phyloP scores from a whole-genome alignment of 2,888 invertebrate species.

The Pharmacophagus antenor region DNA sequence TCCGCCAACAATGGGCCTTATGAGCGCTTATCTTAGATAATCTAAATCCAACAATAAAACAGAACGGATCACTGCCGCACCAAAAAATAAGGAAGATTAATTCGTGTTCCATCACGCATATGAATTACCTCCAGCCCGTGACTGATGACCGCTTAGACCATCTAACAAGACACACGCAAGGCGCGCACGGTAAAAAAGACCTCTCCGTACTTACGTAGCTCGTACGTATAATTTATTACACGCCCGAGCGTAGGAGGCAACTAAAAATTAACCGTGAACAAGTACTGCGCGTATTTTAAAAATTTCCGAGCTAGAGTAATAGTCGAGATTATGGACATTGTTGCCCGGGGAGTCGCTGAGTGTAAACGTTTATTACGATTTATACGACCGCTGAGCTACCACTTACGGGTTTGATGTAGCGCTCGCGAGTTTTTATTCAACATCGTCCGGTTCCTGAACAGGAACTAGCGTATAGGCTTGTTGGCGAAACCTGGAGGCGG shows the following conservation, averaged over 20 bases:
- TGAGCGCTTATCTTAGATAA: conserved; percentile 35
- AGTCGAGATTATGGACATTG: conserved; percentile 71
- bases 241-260: conserved; percentile 67
- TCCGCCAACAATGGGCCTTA: conserved; percentile 38
- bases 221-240: conserved; percentile 60
- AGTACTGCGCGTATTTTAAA: conserved; percentile 66
- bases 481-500: conserved; percentile 59
- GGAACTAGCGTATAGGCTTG: conserved; percentile 64
- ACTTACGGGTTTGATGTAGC: conserved; percentile 58
- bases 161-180: conserved; percentile 56
- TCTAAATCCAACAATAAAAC: conserved; percentile 43
- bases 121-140: conserved; percentile 50
- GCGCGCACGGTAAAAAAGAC: conserved; percentile 36
- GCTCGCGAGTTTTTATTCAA: conserved; percentile 61
- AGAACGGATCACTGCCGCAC: conserved; percentile 36
- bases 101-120: conserved; percentile 39
- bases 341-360: conserved; percentile 67
- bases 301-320: conserved; percentile 69
- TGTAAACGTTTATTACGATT: conserved; percentile 73
- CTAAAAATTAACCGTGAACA: conserved; percentile 68
- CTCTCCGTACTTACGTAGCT: conserved; percentile 36
- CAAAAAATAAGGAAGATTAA: conserved; percentile 44
- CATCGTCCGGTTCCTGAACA: conserved; percentile 64
- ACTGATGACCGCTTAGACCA: conserved; percentile 59
- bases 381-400: conserved; percentile 53